Evolutionary conservation across 1,140 invertebrate species (phyloP).

Genomic region (Euwallacea similis): DNA sequence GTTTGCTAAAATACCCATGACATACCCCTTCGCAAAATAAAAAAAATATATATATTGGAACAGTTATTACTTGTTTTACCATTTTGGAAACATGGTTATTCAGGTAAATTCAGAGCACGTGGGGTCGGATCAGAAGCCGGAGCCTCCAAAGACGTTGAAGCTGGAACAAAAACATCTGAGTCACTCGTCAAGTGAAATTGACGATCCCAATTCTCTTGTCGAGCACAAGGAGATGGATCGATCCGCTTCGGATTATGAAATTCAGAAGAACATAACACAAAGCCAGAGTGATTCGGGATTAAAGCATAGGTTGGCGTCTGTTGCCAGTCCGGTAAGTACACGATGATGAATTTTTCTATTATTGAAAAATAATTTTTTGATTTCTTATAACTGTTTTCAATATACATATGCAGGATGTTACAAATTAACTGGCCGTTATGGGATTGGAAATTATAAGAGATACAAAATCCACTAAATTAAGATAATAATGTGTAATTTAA

Average conservation of each 20-base stretch:
- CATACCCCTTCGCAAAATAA: neutral
- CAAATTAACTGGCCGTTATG: no score
- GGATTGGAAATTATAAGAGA: no score
- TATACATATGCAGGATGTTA: no score
- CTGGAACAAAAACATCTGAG: constrained; percentile 62
- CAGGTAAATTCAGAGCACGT: constrained; percentile 54
- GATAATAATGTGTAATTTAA: no score
- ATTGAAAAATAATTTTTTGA: no score
- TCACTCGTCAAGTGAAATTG: constrained; percentile 70
- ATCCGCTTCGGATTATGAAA: constrained; percentile 66
- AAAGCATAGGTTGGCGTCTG: constrained; percentile 58
- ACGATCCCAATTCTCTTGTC: constrained; percentile 44
- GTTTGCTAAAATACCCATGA: no score
- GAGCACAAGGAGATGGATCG: constrained; percentile 58
- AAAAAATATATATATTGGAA: neutral
- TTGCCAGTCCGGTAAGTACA: constrained; percentile 66
- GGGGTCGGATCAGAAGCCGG: constrained; percentile 52
- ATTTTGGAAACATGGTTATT: constrained; percentile 47
- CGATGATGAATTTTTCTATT: no score
- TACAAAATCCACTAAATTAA: no score
- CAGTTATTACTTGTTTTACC: neutral
- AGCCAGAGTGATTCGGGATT: constrained; percentile 80
- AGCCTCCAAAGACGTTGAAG: constrained; percentile 58
- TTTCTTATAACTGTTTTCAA: no score
- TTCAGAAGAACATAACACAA: constrained; percentile 67